Conservation (phyloP, 2,113 vertebrate genomes). For the Sapayoa aenigma region DNA sequence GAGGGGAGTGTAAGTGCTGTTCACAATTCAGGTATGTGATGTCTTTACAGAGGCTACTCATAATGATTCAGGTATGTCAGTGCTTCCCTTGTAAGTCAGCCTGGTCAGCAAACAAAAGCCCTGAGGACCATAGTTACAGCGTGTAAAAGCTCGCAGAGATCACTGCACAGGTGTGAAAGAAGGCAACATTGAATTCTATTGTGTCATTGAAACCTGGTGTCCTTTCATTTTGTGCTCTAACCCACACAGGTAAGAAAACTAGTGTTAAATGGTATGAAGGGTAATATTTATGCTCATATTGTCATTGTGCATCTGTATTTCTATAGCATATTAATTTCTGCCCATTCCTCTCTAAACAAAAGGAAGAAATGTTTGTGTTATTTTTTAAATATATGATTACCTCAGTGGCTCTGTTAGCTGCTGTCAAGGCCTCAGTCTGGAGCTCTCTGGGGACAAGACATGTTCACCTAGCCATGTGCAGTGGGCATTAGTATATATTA, state of each 20-base stretch:
- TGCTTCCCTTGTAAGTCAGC: not conserved
- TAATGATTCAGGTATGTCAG: not conserved
- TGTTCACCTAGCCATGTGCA: not conserved
- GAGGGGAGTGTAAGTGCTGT: constrained; percentile 68
- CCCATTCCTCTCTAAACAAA: not conserved
- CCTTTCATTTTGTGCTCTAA: not conserved
- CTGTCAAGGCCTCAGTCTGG: not conserved
- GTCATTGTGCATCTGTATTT: not conserved
- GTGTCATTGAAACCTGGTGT: not conserved
- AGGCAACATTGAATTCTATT: not conserved
- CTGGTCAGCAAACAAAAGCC: not conserved
- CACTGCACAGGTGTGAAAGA: not conserved
- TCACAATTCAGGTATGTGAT: constrained; percentile 78
- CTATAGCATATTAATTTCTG: not conserved
- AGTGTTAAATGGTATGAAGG: not conserved
- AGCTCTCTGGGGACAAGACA: not conserved
- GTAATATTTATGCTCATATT: not conserved
- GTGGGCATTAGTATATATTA: not conserved
- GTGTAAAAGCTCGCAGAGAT: not conserved
- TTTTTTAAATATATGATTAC: not conserved
- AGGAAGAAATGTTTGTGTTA: not conserved
- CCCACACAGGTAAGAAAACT: not conserved
- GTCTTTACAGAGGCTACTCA: not conserved
- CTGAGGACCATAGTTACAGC: not conserved
- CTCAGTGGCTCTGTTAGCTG: not conserved